A percentile compares a stretch with the other conserved stretches of the same genome.
These are phyloP conservation scores for Parascotia fuliginaria DNA, from an alignment of 2,888 invertebrate genomes.

Conservation along the genomic window DNA sequence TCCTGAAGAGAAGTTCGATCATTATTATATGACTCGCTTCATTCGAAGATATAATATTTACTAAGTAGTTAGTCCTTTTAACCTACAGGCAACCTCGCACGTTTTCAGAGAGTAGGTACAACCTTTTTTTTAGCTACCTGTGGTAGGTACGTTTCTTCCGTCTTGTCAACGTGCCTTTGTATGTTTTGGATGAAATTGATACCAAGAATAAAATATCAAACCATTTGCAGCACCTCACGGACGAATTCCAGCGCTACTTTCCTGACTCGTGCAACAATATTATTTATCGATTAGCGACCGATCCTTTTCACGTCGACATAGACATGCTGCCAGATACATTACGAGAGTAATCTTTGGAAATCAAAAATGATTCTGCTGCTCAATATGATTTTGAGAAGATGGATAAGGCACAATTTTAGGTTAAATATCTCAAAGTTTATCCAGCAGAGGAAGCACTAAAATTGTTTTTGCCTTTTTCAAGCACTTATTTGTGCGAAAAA, in stretches of 20 bases:
- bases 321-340: constrained; percentile 21
- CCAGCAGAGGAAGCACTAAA: constrained; percentile 24
- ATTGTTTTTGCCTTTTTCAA: constrained; percentile 21
- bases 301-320: constrained; percentile 28
- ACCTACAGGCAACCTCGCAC: no score
- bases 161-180: no score
- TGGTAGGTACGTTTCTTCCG: no score
- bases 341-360: constrained; percentile 21
- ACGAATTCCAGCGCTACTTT: constrained; percentile 24
- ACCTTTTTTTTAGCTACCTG: no score
- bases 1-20: no score
- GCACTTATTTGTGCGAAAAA: constrained; percentile 19
- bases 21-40: no score
- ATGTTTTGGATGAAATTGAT: no score
- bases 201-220: no score
- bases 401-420: constrained; percentile 21
- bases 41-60: no score
- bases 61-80: no score
- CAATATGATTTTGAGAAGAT: constrained; percentile 20
- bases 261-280: constrained; percentile 11
- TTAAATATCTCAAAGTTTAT: no score
- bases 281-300: constrained; percentile 23
- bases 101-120: no score
- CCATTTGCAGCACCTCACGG: constrained; percentile 17
- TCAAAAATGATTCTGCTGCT: constrained; percentile 20